These are phyloP conservation scores for Nymphalis c-album DNA, from an alignment of 2,888 invertebrate species.

Conservation along the genomic window DNA sequence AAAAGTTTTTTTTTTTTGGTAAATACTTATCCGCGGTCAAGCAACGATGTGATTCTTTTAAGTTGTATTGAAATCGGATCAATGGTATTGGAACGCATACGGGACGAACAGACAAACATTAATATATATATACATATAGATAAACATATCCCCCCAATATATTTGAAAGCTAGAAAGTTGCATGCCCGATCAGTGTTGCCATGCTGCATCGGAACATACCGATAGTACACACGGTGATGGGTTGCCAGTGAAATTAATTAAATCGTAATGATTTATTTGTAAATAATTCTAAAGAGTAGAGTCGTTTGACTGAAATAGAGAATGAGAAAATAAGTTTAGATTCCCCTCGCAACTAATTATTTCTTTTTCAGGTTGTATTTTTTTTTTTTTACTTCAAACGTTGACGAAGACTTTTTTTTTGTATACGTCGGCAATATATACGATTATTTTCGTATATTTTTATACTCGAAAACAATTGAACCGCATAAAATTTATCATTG, in stretches of 20 bases:
- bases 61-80: too few species aligned
- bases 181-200: conserved; percentile 22
- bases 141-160: background rate
- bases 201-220: background rate
- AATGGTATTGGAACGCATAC: too few species aligned
- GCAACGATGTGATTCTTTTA: too few species aligned
- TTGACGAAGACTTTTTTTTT: conserved; percentile 19
- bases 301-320: background rate
- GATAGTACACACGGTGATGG: conserved; percentile 23
- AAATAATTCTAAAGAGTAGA: conserved; percentile 5
- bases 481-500: background rate
- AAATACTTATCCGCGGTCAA: too few species aligned
- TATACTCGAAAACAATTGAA: conserved; percentile 27
- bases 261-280: background rate
- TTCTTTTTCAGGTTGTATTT: conserved; percentile 36
- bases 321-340: conserved; percentile 6
- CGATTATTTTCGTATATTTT: too few species aligned
- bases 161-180: conserved; percentile 12
- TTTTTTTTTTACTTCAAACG: conserved; percentile 17
- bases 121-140: conserved; percentile 10
- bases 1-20: too few species aligned
- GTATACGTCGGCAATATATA: background rate
- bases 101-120: background rate
- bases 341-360: conserved; percentile 27
- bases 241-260: conserved; percentile 15